Conservation (phyloP, 2,797 vertebrate genomes). For the Lerista edwardsae region DNA sequence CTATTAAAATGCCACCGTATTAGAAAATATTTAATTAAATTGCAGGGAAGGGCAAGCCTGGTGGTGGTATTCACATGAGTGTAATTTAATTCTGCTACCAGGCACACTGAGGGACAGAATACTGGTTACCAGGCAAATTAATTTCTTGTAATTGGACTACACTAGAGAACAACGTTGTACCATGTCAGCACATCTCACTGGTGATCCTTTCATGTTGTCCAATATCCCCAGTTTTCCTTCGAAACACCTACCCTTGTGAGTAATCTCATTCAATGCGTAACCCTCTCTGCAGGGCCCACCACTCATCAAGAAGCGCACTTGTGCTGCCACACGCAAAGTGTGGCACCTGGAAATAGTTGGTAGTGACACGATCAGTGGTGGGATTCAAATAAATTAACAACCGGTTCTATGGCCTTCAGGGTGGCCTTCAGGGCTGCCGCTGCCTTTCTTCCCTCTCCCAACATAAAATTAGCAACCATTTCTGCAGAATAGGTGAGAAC, state of each 20-base stretch:
- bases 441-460: too few species aligned
- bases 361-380: too few species aligned
- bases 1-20: not conserved
- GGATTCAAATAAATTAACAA: too few species aligned
- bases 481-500: too few species aligned
- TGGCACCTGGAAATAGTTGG: too few species aligned
- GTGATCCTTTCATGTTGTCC: conserved; percentile 42
- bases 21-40: not conserved
- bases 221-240: not conserved
- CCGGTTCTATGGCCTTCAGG: too few species aligned
- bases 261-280: too few species aligned
- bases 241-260: not conserved
- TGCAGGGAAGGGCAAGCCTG: not conserved
- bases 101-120: conserved; percentile 45
- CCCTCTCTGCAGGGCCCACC: too few species aligned
- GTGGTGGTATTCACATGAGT: not conserved
- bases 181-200: conserved; percentile 36
- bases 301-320: too few species aligned
- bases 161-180: conserved; percentile 51
- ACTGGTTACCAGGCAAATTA: conserved; percentile 60
- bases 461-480: too few species aligned
- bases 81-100: not conserved
- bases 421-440: too few species aligned
- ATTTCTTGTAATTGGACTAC: conserved; percentile 60
- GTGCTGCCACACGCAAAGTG: too few species aligned